These are phyloP conservation scores for Tenebrosternarchus preto DNA, from an alignment of 2,113 vertebrate genomes.

Conservation along the genomic window DNA sequence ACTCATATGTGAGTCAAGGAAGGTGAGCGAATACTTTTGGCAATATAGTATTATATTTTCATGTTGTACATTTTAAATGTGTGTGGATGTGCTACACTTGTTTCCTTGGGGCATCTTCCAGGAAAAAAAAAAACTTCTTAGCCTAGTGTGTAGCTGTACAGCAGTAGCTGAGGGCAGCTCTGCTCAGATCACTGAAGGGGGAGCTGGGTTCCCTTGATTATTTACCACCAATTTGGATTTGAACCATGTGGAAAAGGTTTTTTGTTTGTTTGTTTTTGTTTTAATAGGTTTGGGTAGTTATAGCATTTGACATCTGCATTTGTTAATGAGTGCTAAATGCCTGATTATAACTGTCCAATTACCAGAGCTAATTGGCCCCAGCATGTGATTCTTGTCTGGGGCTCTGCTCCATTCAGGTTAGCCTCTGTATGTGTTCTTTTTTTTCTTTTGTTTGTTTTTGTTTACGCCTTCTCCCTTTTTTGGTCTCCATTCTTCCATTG, in stretches of 20 bases:
- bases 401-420: slow-evolving; percentile 35
- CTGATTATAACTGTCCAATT: slow-evolving; percentile 65
- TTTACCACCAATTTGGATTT: slow-evolving; percentile 30
- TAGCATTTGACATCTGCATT: slow-evolving; percentile 57
- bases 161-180: background rate
- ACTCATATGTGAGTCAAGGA: too few species aligned
- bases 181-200: background rate
- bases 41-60: too few species aligned
- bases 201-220: slow-evolving; percentile 10
- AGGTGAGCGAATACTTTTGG: too few species aligned
- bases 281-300: slow-evolving; percentile 34
- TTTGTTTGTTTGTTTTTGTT: too few species aligned
- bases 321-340: slow-evolving; percentile 66
- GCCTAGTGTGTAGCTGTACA: too few species aligned
- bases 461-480: too few species aligned
- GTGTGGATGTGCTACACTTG: too few species aligned
- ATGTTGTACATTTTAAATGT: too few species aligned
- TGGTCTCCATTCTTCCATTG: slow-evolving; percentile 47
- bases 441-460: slow-evolving; percentile 26
- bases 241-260: background rate
- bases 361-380: slow-evolving; percentile 51
- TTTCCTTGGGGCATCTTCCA: too few species aligned
- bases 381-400: slow-evolving; percentile 41
- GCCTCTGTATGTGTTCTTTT: slow-evolving; percentile 42
- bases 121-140: background rate